Percentiles rank a stretch among this genome's conserved stretches.
Conservation (phyloP, 1,140 invertebrate species). For the Ephestia elutella region DNA sequence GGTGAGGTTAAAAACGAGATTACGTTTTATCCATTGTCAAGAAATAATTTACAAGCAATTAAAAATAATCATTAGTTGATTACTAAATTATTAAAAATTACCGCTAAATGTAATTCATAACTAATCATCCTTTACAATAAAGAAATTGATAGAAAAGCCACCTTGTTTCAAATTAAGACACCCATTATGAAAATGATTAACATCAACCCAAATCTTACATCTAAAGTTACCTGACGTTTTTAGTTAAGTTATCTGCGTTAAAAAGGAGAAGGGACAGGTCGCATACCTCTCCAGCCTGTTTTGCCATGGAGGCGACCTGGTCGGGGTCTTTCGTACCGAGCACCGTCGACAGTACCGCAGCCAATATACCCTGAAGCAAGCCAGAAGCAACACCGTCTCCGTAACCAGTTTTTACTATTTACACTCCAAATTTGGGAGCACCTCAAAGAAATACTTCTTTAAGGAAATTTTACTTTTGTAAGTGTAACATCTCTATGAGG, state of each 20-base stretch:
- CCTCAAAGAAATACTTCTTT: constrained; percentile 37
- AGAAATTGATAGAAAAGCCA: too few relatives aligned
- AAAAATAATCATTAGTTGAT: too few relatives aligned
- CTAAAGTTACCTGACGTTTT: constrained; percentile 7
- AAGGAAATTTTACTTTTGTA: not conserved
- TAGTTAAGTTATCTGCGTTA: constrained; percentile 11
- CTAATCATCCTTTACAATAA: too few relatives aligned
- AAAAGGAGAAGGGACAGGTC: constrained; percentile 53
- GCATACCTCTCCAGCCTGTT: constrained; percentile 94
- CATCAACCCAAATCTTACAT: not conserved
- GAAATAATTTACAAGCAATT: too few relatives aligned
- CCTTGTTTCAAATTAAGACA: too few relatives aligned
- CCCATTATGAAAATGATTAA: too few relatives aligned
- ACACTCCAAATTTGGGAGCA: constrained; percentile 50
- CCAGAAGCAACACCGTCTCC: constrained; percentile 73
- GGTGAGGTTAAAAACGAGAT: too few relatives aligned
- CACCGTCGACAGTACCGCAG: constrained; percentile 89
- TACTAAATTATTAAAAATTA: too few relatives aligned
- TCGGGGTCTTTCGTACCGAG: constrained; percentile 91
- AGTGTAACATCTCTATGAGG: constrained; percentile 28
- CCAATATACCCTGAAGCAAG: constrained; percentile 88
- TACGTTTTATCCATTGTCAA: too few relatives aligned
- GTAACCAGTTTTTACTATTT: constrained; percentile 71
- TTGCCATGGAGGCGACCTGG: constrained; percentile 91
- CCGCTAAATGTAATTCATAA: too few relatives aligned